Evolutionary conservation across 2,113 vertebrate genomes (phyloP).

Genomic region (human (Homo sapiens)): DNA sequence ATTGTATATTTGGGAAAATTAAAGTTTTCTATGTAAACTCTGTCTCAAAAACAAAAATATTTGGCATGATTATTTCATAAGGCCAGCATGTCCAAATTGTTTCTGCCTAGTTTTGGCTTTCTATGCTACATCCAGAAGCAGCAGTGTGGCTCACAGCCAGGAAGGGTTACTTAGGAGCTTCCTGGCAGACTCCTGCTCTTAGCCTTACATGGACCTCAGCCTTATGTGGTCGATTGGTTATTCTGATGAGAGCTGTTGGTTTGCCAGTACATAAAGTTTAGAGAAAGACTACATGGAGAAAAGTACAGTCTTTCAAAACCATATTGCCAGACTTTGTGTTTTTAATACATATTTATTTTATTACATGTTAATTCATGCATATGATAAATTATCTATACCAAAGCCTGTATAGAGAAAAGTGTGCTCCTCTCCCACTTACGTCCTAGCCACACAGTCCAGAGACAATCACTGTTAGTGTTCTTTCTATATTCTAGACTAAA

Average conservation of each 20-base stretch:
- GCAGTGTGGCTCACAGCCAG: neutral
- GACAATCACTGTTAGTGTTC: neutral
- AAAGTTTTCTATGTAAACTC: constrained; percentile 64
- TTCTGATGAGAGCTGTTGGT: neutral
- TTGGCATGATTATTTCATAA: neutral
- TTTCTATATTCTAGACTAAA: neutral
- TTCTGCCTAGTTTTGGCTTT: neutral
- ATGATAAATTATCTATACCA: neutral
- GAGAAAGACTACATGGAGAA: neutral
- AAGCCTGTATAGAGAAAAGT: neutral
- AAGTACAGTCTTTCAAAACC: neutral
- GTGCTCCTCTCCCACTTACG: neutral
- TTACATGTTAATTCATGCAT: neutral
- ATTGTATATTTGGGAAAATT: constrained; percentile 60
- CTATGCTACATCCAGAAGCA: neutral
- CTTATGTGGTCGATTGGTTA: neutral
- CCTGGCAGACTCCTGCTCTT: neutral
- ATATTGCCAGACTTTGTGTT: neutral
- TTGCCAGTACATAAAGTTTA: neutral
- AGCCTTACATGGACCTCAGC: neutral
- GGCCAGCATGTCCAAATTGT: neutral
- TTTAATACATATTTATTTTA: neutral
- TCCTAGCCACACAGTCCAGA: neutral
- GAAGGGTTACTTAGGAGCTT: neutral
- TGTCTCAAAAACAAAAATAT: constrained; percentile 49